Evolutionary conservation across 2,113 vertebrate genomes (phyloP).

Genomic region (Rhea americana): DNA sequence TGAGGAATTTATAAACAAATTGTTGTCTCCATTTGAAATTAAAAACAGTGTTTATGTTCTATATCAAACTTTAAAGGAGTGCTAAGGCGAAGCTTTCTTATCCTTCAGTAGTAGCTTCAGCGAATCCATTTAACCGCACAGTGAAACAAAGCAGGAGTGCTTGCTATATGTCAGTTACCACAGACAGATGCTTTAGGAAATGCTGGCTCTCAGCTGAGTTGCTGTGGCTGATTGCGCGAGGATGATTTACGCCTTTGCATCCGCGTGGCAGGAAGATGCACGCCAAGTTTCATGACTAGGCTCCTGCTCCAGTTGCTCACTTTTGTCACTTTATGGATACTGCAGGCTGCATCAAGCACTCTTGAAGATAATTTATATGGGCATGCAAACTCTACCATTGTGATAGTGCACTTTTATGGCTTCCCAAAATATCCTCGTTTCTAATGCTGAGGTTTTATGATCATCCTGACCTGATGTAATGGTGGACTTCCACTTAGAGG

Average conservation of each 20-base stretch:
- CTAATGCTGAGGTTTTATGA: not conserved
- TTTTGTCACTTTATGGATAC: not conserved
- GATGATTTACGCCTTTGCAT: not conserved
- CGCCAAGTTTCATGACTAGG: accelerated
- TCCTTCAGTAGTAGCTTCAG: not conserved
- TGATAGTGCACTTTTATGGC: not conserved
- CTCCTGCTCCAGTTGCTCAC: not conserved
- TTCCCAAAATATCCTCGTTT: not conserved
- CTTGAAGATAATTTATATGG: not conserved
- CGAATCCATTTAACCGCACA: not conserved
- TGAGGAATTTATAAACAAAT: not conserved
- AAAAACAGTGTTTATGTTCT: not conserved
- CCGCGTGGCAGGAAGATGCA: not conserved
- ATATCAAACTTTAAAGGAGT: not conserved
- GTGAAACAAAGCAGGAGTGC: not conserved
- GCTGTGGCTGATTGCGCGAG: not conserved
- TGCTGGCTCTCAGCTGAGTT: not conserved
- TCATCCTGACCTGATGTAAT: not conserved
- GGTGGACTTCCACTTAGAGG: not conserved
- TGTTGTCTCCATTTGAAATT: not conserved
- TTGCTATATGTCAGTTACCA: not conserved
- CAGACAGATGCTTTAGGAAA: not conserved
- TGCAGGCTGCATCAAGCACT: not conserved
- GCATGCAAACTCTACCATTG: not conserved
- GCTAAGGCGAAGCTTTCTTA: not conserved